These are phyloP conservation scores for Paramormyrops kingsleyae DNA, from an alignment of 2,113 vertebrate species.

Conservation along the genomic window DNA sequence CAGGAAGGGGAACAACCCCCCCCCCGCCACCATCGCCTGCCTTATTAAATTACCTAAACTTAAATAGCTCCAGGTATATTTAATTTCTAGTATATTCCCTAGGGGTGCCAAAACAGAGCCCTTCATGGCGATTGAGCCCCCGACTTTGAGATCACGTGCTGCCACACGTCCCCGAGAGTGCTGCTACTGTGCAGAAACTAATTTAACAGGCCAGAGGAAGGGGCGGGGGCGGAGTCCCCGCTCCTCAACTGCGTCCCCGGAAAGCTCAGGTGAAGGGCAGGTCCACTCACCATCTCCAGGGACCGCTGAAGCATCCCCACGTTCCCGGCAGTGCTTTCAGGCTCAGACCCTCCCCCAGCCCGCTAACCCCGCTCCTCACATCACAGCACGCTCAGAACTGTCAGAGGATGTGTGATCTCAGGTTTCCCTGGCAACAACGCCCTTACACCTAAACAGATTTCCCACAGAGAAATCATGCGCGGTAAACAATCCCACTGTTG, in stretches of 20 bases:
- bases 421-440: background rate
- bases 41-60: background rate
- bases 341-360: background rate
- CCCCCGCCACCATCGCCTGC: background rate
- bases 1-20: background rate
- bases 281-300: background rate
- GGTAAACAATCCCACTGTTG: background rate
- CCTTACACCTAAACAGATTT: background rate
- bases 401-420: background rate
- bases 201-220: background rate
- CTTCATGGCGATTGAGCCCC: background rate
- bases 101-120: background rate
- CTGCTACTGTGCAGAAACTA: background rate
- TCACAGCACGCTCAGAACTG: background rate
- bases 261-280: background rate
- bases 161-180: background rate
- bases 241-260: background rate
- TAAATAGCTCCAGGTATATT: background rate
- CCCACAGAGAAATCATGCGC: background rate
- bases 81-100: background rate
- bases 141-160: background rate
- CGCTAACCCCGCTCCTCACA: background rate
- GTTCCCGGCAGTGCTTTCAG: background rate
- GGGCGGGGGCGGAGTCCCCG: background rate
- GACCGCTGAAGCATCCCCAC: background rate